Conservation (phyloP, 2,888 invertebrate genomes). For the Thecocarcelia acutangulata region DNA sequence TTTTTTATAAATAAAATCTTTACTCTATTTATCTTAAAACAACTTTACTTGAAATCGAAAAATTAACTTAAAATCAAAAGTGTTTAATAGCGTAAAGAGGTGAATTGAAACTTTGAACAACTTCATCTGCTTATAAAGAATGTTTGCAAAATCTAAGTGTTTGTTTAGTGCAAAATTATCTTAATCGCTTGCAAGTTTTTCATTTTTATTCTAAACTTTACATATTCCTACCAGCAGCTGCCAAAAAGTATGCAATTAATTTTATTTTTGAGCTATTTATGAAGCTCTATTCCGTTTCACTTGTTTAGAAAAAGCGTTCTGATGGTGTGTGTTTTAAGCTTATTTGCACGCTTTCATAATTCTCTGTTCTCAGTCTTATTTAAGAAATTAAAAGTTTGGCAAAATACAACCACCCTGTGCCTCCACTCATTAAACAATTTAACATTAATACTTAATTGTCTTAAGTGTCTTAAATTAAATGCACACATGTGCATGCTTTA, state of each 20-base stretch:
- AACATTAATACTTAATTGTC: slow-evolving; percentile 61
- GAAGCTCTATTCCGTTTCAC: slow-evolving; percentile 17
- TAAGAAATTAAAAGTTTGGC: background rate
- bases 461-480: slow-evolving; percentile 36
- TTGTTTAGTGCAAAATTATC: slow-evolving; percentile 8
- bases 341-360: slow-evolving; percentile 16
- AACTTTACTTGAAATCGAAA: too few species aligned
- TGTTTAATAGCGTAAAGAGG: too few species aligned
- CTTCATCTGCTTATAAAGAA: too few species aligned
- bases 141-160: too few species aligned
- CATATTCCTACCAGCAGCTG: slow-evolving; percentile 17
- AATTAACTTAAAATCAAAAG: too few species aligned
- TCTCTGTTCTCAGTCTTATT: slow-evolving; percentile 4
- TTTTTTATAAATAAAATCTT: too few species aligned
- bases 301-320: slow-evolving; percentile 25
- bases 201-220: background rate
- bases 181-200: background rate
- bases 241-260: slow-evolving; percentile 57
- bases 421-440: slow-evolving; percentile 30
- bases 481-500: background rate
- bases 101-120: too few species aligned
- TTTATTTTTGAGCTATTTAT: slow-evolving; percentile 13
- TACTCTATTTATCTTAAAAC: too few species aligned
- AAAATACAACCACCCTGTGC: slow-evolving; percentile 2
- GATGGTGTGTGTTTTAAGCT: slow-evolving; percentile 17